A percentile compares a stretch with the other conserved stretches of the same genome.
phyloP scores from a whole-genome alignment of 2,797 vertebrate species.

The Microctenopoma lineatum region DNA sequence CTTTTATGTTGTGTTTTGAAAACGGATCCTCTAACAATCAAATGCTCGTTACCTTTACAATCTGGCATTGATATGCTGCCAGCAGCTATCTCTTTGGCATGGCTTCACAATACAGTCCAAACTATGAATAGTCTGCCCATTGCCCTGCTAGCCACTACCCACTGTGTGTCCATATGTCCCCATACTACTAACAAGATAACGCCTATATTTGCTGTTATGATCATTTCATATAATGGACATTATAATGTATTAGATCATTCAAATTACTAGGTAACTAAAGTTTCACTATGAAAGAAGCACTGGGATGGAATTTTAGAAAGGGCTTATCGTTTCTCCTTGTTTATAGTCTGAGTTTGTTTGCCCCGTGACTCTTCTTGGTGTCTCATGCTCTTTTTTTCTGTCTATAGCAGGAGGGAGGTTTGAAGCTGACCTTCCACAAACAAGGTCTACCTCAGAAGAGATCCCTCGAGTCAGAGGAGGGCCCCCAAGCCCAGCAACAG shows the following conservation, averaged over 20 bases:
- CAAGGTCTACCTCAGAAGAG: slow-evolving; percentile 94
- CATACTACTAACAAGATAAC: slow-evolving; percentile 60
- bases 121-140: slow-evolving; percentile 40
- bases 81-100: slow-evolving; percentile 60
- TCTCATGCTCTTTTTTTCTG: slow-evolving; percentile 51
- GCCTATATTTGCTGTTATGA: slow-evolving; percentile 15
- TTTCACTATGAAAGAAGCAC: neutral
- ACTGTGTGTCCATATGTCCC: slow-evolving; percentile 59
- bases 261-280: neutral
- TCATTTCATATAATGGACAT: neutral
- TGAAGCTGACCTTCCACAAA: slow-evolving; percentile 99
- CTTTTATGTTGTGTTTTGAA: slow-evolving; percentile 45
- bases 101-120: slow-evolving; percentile 54
- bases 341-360: slow-evolving; percentile 11
- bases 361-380: neutral
- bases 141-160: slow-evolving; percentile 39
- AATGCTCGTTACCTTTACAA: slow-evolving; percentile 43
- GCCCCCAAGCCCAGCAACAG: slow-evolving; percentile 91
- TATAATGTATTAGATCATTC: neutral
- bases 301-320: neutral
- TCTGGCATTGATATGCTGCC: slow-evolving; percentile 35
- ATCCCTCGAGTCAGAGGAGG: slow-evolving; percentile 90
- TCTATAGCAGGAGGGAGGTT: slow-evolving; percentile 93
- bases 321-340: slow-evolving; percentile 2
- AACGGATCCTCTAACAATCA: slow-evolving; percentile 30